A percentile compares a stretch with the other conserved stretches of the same genome.
Evolutionary conservation across 2,113 vertebrate genomes (phyloP).

Genomic region (Narcine bancroftii): DNA sequence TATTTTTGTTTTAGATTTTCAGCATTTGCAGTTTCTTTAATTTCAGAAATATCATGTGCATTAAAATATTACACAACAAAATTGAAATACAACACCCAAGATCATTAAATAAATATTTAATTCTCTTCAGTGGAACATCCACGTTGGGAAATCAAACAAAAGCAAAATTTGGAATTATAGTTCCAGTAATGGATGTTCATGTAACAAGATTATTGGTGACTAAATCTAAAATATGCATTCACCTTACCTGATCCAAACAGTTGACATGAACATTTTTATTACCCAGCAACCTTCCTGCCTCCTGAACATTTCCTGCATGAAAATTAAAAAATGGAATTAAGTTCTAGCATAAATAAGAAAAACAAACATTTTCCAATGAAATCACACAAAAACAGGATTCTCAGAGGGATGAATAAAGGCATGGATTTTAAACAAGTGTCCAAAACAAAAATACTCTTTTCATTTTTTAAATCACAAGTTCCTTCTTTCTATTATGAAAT

Average conservation of each 20-base stretch:
- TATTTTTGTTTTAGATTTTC: too few species aligned
- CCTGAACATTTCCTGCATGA: conserved; percentile 74
- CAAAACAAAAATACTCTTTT: neutral
- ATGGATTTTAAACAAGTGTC: neutral
- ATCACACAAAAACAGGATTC: neutral
- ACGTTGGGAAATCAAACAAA: neutral
- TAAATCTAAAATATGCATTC: neutral
- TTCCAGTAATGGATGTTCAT: neutral
- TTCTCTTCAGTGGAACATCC: neutral
- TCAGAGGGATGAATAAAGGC: neutral
- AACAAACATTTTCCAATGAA: neutral
- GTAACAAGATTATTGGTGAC: neutral
- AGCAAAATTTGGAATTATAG: neutral
- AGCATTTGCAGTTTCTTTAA: too few species aligned
- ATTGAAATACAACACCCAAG: neutral
- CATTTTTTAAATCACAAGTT: neutral
- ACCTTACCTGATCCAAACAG: conserved; percentile 90
- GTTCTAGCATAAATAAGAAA: neutral
- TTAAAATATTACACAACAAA: neutral
- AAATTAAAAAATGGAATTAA: conserved; percentile 32
- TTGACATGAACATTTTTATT: conserved; percentile 90
- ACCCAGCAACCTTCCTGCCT: conserved; percentile 77
- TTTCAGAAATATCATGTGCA: neutral
- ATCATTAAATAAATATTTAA: neutral
- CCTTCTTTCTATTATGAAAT: neutral